These are phyloP conservation scores for Scolanthus callimorphus DNA, from an alignment of 92 coral and sea anemone species.

Conservation along the genomic window DNA sequence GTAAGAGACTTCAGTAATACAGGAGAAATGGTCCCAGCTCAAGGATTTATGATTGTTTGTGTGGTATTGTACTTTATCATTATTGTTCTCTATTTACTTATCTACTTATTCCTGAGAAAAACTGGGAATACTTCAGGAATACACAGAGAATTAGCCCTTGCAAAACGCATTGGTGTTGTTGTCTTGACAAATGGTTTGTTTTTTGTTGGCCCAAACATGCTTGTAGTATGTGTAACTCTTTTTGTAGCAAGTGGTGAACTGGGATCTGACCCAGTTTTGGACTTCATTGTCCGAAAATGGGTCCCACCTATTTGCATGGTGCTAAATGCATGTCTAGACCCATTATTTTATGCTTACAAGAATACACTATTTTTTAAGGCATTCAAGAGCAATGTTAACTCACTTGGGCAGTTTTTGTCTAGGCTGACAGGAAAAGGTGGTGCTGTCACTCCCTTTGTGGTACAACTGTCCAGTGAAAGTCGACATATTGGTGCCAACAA, in stretches of 20 bases:
- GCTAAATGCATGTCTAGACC: slow-evolving; percentile 29
- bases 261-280: not conserved
- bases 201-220: too few species aligned
- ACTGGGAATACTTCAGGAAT: slow-evolving; percentile 7
- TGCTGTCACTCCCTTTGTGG: too few species aligned
- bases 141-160: slow-evolving; percentile 13
- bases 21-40: not conserved
- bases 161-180: too few species aligned
- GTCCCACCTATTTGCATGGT: slow-evolving; percentile 37
- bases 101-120: slow-evolving; percentile 10
- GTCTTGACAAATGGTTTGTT: too few species aligned
- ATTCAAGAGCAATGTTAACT: not conserved
- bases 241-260: not conserved
- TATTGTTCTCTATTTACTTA: slow-evolving; percentile 16
- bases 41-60: slow-evolving; percentile 14
- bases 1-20: slow-evolving; percentile 5
- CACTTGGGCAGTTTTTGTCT: too few species aligned
- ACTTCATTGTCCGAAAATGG: slow-evolving; percentile 26
- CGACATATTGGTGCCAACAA: too few species aligned
- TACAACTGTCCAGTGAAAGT: too few species aligned
- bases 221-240: slow-evolving; percentile 3
- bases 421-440: too few species aligned
- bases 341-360: slow-evolving; percentile 31
- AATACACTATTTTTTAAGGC: slow-evolving; percentile 9
- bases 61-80: slow-evolving; percentile 17